Percentiles rank a stretch among this genome's conserved stretches.
phyloP scores from a whole-genome alignment of 1,140 invertebrate species.

The Elymnias hypermnestra region DNA sequence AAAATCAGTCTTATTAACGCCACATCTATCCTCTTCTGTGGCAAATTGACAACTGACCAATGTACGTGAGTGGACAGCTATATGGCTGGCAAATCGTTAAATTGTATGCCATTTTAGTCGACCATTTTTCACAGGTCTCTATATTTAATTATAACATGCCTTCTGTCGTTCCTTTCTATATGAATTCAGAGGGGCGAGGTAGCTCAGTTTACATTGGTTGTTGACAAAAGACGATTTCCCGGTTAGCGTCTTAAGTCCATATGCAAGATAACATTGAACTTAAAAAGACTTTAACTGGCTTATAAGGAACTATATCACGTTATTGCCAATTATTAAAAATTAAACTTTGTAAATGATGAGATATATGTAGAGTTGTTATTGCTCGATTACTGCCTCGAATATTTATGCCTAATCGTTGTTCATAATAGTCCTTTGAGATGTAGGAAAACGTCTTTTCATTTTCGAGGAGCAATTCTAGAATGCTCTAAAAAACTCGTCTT shows the following conservation, averaged over 20 bases:
- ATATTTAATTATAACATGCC: slow-evolving; percentile 10
- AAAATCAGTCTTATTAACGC: background rate
- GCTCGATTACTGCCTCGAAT: no score
- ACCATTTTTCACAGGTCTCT: slow-evolving; percentile 14
- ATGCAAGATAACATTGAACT: no score
- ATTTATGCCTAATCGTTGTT: no score
- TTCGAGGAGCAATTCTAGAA: no score
- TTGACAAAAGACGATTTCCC: background rate
- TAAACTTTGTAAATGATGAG: no score
- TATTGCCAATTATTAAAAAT: no score
- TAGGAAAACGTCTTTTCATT: no score
- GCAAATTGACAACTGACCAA: slow-evolving; percentile 25
- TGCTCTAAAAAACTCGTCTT: no score
- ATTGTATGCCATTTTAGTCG: slow-evolving; percentile 12
- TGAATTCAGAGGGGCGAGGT: background rate
- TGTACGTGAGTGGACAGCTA: background rate
- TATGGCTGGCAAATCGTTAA: background rate
- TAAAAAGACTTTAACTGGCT: no score
- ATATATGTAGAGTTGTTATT: no score
- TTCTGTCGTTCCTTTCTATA: background rate
- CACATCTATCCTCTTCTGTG: slow-evolving; percentile 16
- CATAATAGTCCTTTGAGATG: no score
- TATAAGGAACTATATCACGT: no score
- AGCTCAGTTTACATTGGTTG: background rate
- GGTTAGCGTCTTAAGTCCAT: background rate